These are phyloP conservation scores for Trichonephila clavata DNA, from an alignment of 1,140 invertebrate genomes.

Conservation along the genomic window DNA sequence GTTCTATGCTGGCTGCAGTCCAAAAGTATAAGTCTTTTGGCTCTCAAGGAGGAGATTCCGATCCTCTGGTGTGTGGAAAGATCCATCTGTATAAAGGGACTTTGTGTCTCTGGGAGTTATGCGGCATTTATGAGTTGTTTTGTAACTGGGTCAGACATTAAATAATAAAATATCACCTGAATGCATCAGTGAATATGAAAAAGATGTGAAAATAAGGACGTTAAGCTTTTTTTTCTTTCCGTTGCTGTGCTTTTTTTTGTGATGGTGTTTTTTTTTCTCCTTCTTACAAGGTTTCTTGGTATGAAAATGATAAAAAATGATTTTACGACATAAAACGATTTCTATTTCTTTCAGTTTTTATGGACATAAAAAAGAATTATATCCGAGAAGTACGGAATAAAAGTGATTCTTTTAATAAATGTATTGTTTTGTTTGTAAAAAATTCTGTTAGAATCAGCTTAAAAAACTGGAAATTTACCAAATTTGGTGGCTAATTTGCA, in stretches of 20 bases:
- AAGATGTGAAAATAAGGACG: not conserved
- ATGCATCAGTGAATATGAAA: slow-evolving; percentile 5
- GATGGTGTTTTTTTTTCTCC: not conserved
- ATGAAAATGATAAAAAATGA: no score
- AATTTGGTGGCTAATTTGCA: no score
- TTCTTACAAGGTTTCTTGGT: not conserved
- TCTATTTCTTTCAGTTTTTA: no score
- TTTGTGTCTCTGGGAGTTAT: slow-evolving; percentile 6
- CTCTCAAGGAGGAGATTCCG: not conserved
- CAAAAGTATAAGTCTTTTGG: slow-evolving; percentile 15
- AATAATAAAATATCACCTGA: slow-evolving; percentile 35
- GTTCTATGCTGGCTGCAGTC: not conserved
- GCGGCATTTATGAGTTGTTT: slow-evolving; percentile 16
- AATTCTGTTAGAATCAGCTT: no score
- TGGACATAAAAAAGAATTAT: no score
- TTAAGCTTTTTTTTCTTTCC: not conserved
- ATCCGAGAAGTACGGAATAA: no score
- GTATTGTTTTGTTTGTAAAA: no score
- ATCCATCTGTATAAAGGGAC: slow-evolving; percentile 12
- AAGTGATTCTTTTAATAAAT: no score
- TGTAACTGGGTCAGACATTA: slow-evolving; percentile 37
- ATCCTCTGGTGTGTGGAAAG: not conserved
- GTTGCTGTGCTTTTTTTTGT: not conserved
- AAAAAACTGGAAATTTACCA: no score
- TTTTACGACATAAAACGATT: no score